Conservation (phyloP, 2,888 invertebrate genomes). For the Psylliodes chrysocephalus region DNA sequence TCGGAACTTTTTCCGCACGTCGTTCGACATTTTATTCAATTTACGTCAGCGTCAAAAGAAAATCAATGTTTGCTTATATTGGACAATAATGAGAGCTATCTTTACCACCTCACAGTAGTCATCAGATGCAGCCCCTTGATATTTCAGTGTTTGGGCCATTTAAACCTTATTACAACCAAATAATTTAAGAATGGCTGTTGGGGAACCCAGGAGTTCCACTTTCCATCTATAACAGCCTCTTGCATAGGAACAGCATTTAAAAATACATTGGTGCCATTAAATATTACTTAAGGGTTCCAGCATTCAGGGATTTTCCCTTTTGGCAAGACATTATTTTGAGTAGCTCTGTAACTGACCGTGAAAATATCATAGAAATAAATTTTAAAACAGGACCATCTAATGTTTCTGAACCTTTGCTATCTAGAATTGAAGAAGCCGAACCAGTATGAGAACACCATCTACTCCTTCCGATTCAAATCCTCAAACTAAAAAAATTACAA, state of each 20-base stretch:
- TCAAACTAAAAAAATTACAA: background rate
- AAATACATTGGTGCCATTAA: slow-evolving; percentile 41
- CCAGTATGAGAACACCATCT: background rate
- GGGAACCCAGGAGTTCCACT: slow-evolving; percentile 59
- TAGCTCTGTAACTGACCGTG: background rate
- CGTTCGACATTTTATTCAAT: slow-evolving; percentile 54
- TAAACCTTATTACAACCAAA: slow-evolving; percentile 54
- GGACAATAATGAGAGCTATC: slow-evolving; percentile 48
- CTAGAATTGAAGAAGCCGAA: background rate
- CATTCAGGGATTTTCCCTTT: slow-evolving; percentile 35
- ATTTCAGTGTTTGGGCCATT: slow-evolving; percentile 59
- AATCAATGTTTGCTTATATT: slow-evolving; percentile 54
- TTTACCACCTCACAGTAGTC: slow-evolving; percentile 57
- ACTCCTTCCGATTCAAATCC: background rate
- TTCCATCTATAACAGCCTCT: slow-evolving; percentile 58
- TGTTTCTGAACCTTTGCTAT: background rate
- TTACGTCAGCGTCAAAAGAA: slow-evolving; percentile 39
- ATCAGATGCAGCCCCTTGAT: slow-evolving; percentile 62
- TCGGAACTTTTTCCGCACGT: slow-evolving; percentile 22
- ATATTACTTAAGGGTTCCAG: slow-evolving; percentile 41
- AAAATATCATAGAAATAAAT: background rate
- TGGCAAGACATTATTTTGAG: background rate
- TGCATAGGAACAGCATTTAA: slow-evolving; percentile 39
- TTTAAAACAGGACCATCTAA: background rate
- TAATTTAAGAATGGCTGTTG: slow-evolving; percentile 57